Evolutionary conservation across 1,140 invertebrate species (phyloP).

Genomic region (Macrobrachium rosenbergii): DNA sequence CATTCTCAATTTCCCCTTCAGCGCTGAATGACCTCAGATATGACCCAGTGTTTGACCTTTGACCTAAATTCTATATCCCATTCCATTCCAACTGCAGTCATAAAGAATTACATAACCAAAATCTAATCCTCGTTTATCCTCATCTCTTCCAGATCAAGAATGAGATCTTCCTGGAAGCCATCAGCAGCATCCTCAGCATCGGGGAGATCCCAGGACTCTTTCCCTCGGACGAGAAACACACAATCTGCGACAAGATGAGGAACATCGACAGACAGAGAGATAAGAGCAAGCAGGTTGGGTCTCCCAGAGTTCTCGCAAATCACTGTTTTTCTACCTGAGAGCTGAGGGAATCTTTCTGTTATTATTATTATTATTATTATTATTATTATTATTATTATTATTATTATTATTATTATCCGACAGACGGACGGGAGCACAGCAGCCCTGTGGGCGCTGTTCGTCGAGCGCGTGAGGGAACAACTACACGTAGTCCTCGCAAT

Average conservation of each 20-base stretch:
- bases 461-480: conserved; percentile 90
- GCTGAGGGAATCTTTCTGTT: background rate
- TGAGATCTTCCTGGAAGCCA: conserved; percentile 93
- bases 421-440: conserved; percentile 90
- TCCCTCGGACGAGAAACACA: conserved; percentile 87
- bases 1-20: too few relatives aligned
- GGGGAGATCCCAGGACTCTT: conserved; percentile 96
- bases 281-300: conserved; percentile 80
- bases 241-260: conserved; percentile 95
- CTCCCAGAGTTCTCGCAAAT: background rate
- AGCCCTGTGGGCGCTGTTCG: conserved; percentile 94
- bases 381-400: too few relatives aligned
- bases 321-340: background rate
- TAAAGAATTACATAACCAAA: background rate
- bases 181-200: conserved; percentile 93
- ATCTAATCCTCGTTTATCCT: background rate
- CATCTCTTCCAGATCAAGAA: conserved; percentile 83
- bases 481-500: conserved; percentile 93
- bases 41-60: too few relatives aligned
- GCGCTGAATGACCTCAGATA: too few relatives aligned
- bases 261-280: conserved; percentile 91
- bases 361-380: too few relatives aligned
- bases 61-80: too few relatives aligned
- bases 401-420: too few relatives aligned
- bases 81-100: background rate